Evolutionary conservation across 2,888 invertebrate genomes (phyloP), one percentile per base, ranked within the genome.

Genomic region (Melikaiella ostensackeni): DNA sequence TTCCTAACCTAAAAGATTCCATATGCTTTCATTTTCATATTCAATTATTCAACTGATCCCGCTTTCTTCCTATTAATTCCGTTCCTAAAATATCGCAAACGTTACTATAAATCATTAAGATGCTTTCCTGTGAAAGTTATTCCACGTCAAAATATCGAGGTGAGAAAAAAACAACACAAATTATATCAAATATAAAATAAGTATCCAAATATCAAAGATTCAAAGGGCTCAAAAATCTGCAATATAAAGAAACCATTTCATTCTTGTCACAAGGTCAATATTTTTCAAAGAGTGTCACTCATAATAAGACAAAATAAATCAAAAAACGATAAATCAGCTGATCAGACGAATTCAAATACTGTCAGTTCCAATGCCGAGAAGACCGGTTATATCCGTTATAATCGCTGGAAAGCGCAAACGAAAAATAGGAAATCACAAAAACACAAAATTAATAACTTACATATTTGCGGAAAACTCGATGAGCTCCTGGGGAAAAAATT

Each of bases 271-370:
- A 11, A 55, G 55, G 21, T 21, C 55, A 55, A 55, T 55, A 55
- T 55, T 21, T 55, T 55, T 21, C 9, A 21, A 55, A 42, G 16
- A 42, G 16, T 42, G 42, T 42, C 16, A n/a, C n/a, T 50, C 4
- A 2, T 7, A 33, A 63, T 35, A 63, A 21, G 5, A n/a, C 9
- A 11, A 62, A n/a, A 63, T 42, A 42, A 42, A 42, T 16, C 42
- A 16, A 11, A 6, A 42, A 42, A 16, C 42, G 42, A 16, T 19
- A n/a, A n/a, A 33, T 63, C 63, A 63, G 63, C 63, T 63, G 70
- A 70, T 70, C 46, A 46, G 50, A 30, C 50, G n/a, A 70, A 46
- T 70, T 70, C 6, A 50, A 70, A 50, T 50, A 16, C 21, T 13
- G 4, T 27, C 59, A 27, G 59, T 59, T 27, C 59, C 27, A 59